These are phyloP conservation scores for Prorops nasuta DNA, from an alignment of 1,140 invertebrate genomes.

Conservation along the genomic window DNA sequence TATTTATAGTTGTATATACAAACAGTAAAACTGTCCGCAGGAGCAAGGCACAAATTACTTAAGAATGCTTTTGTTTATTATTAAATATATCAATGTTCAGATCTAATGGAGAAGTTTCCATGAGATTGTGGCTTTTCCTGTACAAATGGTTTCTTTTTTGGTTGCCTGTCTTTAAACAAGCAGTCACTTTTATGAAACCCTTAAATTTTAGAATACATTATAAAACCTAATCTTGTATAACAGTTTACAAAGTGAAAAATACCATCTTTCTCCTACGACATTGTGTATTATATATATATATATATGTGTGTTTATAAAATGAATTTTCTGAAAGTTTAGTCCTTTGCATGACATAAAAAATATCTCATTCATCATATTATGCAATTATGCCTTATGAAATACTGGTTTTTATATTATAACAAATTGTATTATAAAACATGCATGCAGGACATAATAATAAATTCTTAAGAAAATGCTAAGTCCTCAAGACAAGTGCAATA, in stretches of 20 bases:
- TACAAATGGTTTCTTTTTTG: not conserved
- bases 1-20: not conserved
- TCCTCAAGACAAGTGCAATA: conserved; percentile 16
- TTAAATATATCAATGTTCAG: conserved; percentile 16
- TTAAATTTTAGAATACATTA: not conserved
- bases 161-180: not conserved
- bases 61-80: conserved; percentile 12
- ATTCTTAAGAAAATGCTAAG: conserved; percentile 13
- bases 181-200: no score
- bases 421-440: conserved; percentile 19
- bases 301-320: conserved; percentile 9
- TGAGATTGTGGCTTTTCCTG: not conserved
- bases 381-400: conserved; percentile 15
- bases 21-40: conserved; percentile 18
- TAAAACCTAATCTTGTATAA: conserved; percentile 24
- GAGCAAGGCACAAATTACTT: conserved; percentile 25
- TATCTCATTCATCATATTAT: conserved; percentile 11
- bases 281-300: conserved; percentile 20
- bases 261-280: conserved; percentile 13
- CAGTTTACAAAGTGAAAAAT: conserved; percentile 21
- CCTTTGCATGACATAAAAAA: not conserved
- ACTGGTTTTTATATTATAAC: no score
- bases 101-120: conserved; percentile 9
- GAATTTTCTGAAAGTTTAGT: not conserved
- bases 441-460: conserved; percentile 13